Evolutionary conservation across 2,797 vertebrate species (phyloP), one percentile per base, ranked within the genome.

Genomic region (Myiotriccus ornatus): DNA sequence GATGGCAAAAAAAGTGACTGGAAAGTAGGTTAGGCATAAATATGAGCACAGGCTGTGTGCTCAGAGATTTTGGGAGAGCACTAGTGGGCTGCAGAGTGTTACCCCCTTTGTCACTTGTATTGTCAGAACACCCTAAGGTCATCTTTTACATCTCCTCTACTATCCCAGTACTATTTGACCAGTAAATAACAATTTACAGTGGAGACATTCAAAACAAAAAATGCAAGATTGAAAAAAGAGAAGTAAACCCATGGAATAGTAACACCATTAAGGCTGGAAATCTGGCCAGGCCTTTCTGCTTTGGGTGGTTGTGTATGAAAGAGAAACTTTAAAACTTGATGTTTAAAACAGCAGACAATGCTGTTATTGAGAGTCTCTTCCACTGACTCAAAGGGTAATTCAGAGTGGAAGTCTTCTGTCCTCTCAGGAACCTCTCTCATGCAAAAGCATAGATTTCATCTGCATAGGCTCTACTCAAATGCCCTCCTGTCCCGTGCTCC

Each of bases 11-110:
- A 86, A 88, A 87, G 87, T 82, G 64, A 49, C 71, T 95, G 62
- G 73, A 95, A 96, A 95, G 87, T 96, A 94, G 95, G 94, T 93
- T 96, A 96, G 35, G 64, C 91, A 91, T 93, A 90, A 93, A 88
- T 90, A 91, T 76, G 74, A 95, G 73, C 91, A 43, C 6, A 70
- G 59, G 1, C 64, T 79, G 87, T 49, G 30, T 63, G 67, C 21
- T 32, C n/a, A 53, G 86, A 92, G 77, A 91, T 77, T 90, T 34
- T 75, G 77, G 65, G 52, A 79, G 37, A 60, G 25, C 2, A 2
- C 24, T 80, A 84, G 44, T 62, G 44, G 52, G 63, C 52, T 55
- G 30, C 41, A 43, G 39, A 65, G 27, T 7, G 0, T 53, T 75
- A 56, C 24, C 28, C 35, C 21, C 30, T 75, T 76, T 43, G 11